These are phyloP conservation scores for Merluccius polli DNA, from an alignment of 2,797 vertebrate genomes.

Conservation along the genomic window DNA sequence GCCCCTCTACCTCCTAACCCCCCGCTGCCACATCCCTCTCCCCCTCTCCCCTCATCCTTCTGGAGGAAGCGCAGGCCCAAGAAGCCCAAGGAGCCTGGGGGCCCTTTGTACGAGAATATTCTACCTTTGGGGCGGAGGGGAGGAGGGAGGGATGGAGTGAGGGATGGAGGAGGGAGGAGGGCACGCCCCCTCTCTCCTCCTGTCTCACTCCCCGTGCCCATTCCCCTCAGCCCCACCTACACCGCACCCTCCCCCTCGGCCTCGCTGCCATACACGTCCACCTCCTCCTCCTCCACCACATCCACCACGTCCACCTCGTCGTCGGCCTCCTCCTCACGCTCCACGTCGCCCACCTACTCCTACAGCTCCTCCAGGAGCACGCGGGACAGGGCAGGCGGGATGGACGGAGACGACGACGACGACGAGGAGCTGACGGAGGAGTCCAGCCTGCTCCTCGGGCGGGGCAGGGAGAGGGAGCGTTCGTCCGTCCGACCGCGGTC, in stretches of 20 bases:
- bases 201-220: conserved; percentile 74
- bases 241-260: conserved; percentile 76
- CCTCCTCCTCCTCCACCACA: conserved; percentile 71
- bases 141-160: conserved; percentile 67
- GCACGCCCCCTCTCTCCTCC: conserved; percentile 75
- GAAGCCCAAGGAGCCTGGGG: conserved; percentile 83
- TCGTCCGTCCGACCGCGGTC: conserved; percentile 74
- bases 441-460: conserved; percentile 78
- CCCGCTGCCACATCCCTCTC: conserved; percentile 83
- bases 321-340: conserved; percentile 73
- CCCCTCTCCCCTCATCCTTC: conserved; percentile 85
- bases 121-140: conserved; percentile 74
- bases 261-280: conserved; percentile 75
- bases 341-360: conserved; percentile 74
- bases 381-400: conserved; percentile 67
- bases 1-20: conserved; percentile 82
- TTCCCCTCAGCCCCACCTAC: conserved; percentile 74
- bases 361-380: conserved; percentile 76
- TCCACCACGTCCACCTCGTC: conserved; percentile 69
- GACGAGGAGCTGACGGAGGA: conserved; percentile 78
- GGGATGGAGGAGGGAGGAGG: conserved; percentile 70
- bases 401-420: conserved; percentile 75
- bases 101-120: conserved; percentile 79
- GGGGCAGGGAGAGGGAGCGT: conserved; percentile 69
- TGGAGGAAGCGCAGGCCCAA: conserved; percentile 83